Evolutionary conservation across 92 coral and sea anemone genomes (phyloP), one percentile per base, ranked within the genome.

Genomic region (Zoanthus sociatus): DNA sequence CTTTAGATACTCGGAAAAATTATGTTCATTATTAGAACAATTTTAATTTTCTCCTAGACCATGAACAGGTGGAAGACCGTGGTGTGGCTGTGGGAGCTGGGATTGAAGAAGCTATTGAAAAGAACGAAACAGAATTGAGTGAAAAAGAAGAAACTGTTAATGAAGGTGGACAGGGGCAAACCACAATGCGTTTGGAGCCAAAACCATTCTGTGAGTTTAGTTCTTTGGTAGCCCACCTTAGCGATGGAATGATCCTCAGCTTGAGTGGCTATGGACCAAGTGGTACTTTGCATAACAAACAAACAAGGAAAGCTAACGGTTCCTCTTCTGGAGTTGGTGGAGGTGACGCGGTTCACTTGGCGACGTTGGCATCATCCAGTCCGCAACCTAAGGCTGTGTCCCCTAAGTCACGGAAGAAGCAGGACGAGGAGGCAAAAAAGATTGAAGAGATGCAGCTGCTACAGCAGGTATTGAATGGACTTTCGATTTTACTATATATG

Each of bases 341-440:
- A 16, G 48, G 90, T 12, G 93, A 91, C 18, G 68, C 84, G 11
- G 83, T 79, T 26, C 78, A 82, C 30, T 51, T 86, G 45, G 90
- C 76, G 42, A 88, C 89, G 10, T 93, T 91, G 63, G 87, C 92
- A 20, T 91, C 96, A 15, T 95, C 98, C 85, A 96, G 99, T 44
- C 99, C 99, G 6, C 99, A 92, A 66, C 98, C 97, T 5, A 96
- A 96, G 76, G 94, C 93, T 42, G 94, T 92, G 44, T 96, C 99
- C 17, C 99, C 99, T 0, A 96, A 96, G 78, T 89, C 89, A 13
- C 90, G 98, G 56, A 96, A 96, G 82, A 94, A 95, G 89, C 90
- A 87, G 78, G 99, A 95, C 10, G 99, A 96, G 53, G 99, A 96
- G 56, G 90, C 92, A 6, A 95, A 88, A 67, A 87, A 95, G 67